Percentiles rank a stretch among this genome's conserved stretches.
Evolutionary conservation across 2,888 invertebrate species (phyloP).

Genomic region (Scotopteryx bipunctaria): DNA sequence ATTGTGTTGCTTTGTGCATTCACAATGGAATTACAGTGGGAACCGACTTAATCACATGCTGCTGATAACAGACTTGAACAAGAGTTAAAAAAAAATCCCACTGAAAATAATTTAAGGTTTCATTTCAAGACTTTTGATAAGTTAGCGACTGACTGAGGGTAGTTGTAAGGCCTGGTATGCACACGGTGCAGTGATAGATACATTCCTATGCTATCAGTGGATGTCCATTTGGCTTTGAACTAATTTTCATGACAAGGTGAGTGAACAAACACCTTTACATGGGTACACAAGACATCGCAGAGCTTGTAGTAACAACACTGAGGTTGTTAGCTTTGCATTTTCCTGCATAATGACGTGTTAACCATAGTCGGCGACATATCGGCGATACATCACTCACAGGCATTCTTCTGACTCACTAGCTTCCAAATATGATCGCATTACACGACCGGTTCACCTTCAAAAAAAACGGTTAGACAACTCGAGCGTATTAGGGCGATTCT

Average conservation of each 20-base stretch:
- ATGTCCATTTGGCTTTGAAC: conserved; percentile 9
- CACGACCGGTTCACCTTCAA: conserved; percentile 42
- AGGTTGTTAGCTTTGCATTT: conserved; percentile 29
- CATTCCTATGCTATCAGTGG: not conserved
- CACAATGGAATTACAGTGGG: conserved; percentile 23
- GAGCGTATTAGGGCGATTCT: conserved; percentile 29
- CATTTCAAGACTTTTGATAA: too few species aligned
- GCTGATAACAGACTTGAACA: conserved; percentile 6
- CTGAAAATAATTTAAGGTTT: not conserved
- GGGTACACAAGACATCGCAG: conserved; percentile 8
- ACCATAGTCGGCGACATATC: conserved; percentile 33
- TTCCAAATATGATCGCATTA: conserved; percentile 41
- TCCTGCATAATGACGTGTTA: conserved; percentile 32
- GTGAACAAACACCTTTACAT: conserved; percentile 4
- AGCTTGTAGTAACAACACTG: conserved; percentile 30
- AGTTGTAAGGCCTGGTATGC: too few species aligned
- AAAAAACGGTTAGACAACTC: conserved; percentile 29
- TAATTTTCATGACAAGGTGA: conserved; percentile 8
- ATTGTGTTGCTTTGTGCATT: conserved; percentile 3
- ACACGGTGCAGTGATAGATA: not conserved
- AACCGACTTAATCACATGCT: conserved; percentile 13
- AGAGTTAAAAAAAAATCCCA: not conserved
- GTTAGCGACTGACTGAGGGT: too few species aligned
- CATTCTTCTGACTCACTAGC: conserved; percentile 42
- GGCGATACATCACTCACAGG: conserved; percentile 35